Conservation (phyloP, 2,888 invertebrate species). For the Acanthosepion pharaonis region DNA sequence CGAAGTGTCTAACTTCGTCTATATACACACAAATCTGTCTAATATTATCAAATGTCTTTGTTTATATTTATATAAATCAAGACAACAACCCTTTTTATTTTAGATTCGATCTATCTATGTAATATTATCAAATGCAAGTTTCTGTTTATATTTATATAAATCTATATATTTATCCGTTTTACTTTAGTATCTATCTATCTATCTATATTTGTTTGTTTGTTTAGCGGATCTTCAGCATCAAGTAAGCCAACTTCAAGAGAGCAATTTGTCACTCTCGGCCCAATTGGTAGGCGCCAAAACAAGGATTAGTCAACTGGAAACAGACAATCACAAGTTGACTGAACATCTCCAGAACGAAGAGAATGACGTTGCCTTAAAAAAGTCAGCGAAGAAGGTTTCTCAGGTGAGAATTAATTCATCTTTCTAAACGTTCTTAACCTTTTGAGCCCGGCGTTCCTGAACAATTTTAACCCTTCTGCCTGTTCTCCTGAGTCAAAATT, state of each 20-base stretch:
- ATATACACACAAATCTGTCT: no score
- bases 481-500: no score
- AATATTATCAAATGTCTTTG: no score
- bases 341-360: neutral
- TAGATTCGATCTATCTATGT: no score
- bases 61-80: no score
- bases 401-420: neutral
- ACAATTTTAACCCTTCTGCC: no score
- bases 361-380: neutral
- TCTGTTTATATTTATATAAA: no score
- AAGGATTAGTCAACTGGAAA: neutral
- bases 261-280: neutral
- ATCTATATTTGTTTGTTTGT: neutral
- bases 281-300: neutral
- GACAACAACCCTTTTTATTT: no score
- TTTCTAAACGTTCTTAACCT: neutral
- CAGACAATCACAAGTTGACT: neutral
- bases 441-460: neutral
- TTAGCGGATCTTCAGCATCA: slow-evolving; percentile 37
- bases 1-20: no score
- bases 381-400: neutral
- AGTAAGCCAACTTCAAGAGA: slow-evolving; percentile 34
- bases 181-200: neutral
- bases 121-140: no score
- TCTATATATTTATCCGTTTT: no score